Conservation (phyloP, 2,888 invertebrate species). For the Trachelus tabidus region DNA sequence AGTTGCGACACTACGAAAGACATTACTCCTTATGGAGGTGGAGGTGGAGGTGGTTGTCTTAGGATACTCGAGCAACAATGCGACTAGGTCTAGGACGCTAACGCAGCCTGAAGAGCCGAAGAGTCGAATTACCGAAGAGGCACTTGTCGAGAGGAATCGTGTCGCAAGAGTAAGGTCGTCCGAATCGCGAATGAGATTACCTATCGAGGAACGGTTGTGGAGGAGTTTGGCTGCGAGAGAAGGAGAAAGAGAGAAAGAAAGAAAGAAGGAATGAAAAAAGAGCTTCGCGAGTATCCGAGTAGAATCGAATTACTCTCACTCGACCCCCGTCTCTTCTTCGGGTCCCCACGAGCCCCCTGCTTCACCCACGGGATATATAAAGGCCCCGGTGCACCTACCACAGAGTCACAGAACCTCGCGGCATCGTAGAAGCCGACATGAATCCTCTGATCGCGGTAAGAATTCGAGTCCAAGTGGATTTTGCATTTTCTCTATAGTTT, state of each 20-base stretch:
- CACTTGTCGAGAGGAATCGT: conserved; percentile 2
- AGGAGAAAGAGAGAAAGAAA: conserved; percentile 26
- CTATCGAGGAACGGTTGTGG: neutral
- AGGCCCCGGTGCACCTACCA: conserved; percentile 61
- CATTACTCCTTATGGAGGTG: too few species aligned
- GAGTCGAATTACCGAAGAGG: neutral
- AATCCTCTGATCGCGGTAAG: conserved; percentile 66
- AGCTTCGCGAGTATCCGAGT: conserved; percentile 14
- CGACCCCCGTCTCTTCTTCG: conserved; percentile 60
- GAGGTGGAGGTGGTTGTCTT: too few species aligned
- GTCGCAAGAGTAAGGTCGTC: conserved; percentile 1
- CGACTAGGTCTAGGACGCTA: conserved; percentile 47
- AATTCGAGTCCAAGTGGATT: too few species aligned
- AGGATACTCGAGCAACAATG: neutral
- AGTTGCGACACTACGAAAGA: too few species aligned
- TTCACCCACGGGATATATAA: conserved; percentile 57
- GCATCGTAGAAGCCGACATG: conserved; percentile 65
- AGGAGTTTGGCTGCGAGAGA: conserved; percentile 16
- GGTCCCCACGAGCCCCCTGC: conserved; percentile 48
- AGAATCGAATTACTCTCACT: conserved; percentile 63
- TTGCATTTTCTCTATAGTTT: too few species aligned
- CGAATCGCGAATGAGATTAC: conserved; percentile 7
- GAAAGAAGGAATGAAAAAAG: conserved; percentile 32
- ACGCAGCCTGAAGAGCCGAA: conserved; percentile 32
- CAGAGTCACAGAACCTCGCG: conserved; percentile 65